phyloP scores from a whole-genome alignment of 1,140 invertebrate genomes.

The Metopolophium dirhodum region DNA sequence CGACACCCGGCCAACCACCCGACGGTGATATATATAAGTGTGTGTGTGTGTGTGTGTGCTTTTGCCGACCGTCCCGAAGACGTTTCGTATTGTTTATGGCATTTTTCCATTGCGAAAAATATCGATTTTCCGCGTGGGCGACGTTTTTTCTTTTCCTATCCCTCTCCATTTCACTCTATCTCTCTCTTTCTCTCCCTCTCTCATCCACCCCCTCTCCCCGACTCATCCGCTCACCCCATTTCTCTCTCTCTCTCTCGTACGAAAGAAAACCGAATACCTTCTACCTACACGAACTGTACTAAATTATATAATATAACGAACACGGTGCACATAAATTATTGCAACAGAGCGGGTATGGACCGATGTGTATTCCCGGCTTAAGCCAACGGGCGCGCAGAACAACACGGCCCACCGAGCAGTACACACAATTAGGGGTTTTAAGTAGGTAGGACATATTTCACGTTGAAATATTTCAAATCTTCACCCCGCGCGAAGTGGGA shows the following conservation, averaged over 20 bases:
- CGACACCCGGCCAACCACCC: not conserved
- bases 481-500: not conserved
- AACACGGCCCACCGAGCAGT: not conserved
- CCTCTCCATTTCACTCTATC: not conserved
- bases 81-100: slow-evolving; percentile 8
- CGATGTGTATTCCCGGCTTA: not conserved
- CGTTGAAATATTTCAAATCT: not conserved
- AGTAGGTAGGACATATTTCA: not conserved
- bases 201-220: too few relatives aligned
- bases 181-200: too few relatives aligned
- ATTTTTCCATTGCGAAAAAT: not conserved
- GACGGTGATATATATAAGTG: not conserved
- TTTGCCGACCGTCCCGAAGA: not conserved
- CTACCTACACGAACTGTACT: not conserved
- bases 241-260: too few relatives aligned
- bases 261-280: not conserved
- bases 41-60: not conserved
- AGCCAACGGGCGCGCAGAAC: not conserved
- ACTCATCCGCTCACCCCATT: too few relatives aligned
- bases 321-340: not conserved
- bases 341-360: not conserved
- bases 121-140: not conserved
- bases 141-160: not conserved
- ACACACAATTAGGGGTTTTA: slow-evolving; percentile 14
- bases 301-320: slow-evolving; percentile 7